Evolutionary conservation across 2,113 vertebrate genomes (phyloP).

Genomic region (Apteryx mantelli): DNA sequence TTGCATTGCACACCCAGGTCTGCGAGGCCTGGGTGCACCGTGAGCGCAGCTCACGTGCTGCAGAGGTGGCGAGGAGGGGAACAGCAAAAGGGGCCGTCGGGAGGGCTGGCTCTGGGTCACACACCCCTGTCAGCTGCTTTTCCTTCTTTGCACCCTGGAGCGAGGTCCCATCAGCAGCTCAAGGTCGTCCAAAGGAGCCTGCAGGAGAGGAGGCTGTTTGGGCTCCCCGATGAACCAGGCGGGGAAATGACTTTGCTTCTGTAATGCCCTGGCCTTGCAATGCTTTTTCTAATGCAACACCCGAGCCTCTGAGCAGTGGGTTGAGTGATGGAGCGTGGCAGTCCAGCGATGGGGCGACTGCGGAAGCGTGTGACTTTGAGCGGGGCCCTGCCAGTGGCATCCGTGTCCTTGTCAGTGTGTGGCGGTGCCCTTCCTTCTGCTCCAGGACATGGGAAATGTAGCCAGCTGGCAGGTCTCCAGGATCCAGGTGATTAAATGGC

Average conservation of each 20-base stretch:
- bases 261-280: not conserved
- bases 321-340: not conserved
- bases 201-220: not conserved
- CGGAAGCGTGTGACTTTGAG: not conserved
- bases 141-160: not conserved
- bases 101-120: not conserved
- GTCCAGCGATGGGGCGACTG: rapidly evolving
- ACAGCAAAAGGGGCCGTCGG: not conserved
- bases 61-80: not conserved
- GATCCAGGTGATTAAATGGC: not conserved
- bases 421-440: not conserved
- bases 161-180: not conserved
- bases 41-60: too few species aligned
- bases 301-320: not conserved
- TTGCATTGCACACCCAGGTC: not conserved
- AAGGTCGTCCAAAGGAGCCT: not conserved
- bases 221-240: not conserved
- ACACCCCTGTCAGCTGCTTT: not conserved
- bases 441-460: not conserved
- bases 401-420: not conserved
- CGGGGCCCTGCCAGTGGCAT: not conserved
- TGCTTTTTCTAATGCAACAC: not conserved
- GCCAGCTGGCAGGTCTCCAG: not conserved
- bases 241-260: not conserved
- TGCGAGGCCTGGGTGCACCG: not conserved